Evolutionary conservation across 1,140 invertebrate species (phyloP), one percentile per base, ranked within the genome.

Genomic region (Aphelenchoides fujianensis): DNA sequence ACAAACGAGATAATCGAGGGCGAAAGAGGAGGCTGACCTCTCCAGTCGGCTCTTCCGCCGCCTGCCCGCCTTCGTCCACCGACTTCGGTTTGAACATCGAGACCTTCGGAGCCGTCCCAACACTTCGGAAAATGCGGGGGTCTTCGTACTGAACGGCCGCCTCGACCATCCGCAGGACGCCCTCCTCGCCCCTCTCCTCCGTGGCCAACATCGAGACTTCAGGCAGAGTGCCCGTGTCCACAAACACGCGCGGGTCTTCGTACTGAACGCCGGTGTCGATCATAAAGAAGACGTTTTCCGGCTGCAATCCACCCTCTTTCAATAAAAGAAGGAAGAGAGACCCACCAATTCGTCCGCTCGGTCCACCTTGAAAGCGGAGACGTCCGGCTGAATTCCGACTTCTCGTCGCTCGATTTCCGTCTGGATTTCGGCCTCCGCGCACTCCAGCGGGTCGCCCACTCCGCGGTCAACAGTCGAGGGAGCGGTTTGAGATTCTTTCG

Each of bases 81-180:
- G 55, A 59, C 23, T 23, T 59, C 55, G 55, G 55, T 3, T 66
- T 66, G 32, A 66, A 66, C 63, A 66, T 66, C 1, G 63, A 66
- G 16, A 66, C 63, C 53, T 36, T 36, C 32, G 63, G 32, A 30
- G 31, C 36, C 28, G 41, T 36, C 53, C 63, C 63, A 66, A 34
- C 31, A n/a, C n/a, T n/a, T n/a, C n/a, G n/a, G 53, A 41, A 34
- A 19, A 19, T 48, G 32, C 53, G 31, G n/a, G n/a, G n/a, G n/a
- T n/a, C n/a, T n/a, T n/a, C n/a, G n/a, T n/a, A n/a, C 53, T 66
- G 63, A 66, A 55, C 63, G 28, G 19, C 31, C 12, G n/a, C 31
- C 37, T 66, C 63, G 12, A 32, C 63, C 31, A 37, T 34, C 23
- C 36, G 31, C 2, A 66, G 31, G 12, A 66, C 32, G 16, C 31